Evolutionary conservation across 2,113 vertebrate genomes (phyloP), one percentile per base, ranked within the genome.

Genomic region (Macroglossus sobrinus): DNA sequence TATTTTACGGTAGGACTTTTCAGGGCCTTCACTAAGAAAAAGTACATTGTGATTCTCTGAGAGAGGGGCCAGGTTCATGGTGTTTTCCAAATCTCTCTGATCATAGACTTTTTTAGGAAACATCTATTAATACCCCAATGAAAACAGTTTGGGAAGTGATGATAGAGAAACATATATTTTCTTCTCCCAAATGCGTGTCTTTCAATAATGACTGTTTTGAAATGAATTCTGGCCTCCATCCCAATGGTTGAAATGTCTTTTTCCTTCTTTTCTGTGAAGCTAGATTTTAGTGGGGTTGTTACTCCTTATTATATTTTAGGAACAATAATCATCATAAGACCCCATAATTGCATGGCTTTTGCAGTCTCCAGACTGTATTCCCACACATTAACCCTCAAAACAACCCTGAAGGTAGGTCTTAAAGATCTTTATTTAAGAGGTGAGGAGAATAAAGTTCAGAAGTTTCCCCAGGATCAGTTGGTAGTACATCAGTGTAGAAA

Each of bases 141-240:
- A 82, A 79, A 22, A 59, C 18, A 88, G 35, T 61, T 84, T 84
- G 50, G 30, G 21, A 91, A 55, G 33, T 45, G 35, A 84, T 71
- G 16, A 2, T 7, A 47, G 50, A 94, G 9, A 84, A 14, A 91
- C 4, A 28, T 28, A 26, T 30, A 80, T 81, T 81, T 81, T 80
- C 55, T 40, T 88, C 13, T 90, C 53, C 13, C 16, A 78, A 78
- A 91, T 43, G 30, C 5, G 24, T 66, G 2, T 43, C 35, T 96
- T 96, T 92, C 3, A 40, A 61, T 68, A 15, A 63, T 43, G 47
- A 90, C 57, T 95, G 30, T 69, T 97, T 95, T 69, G 47, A 91
- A 86, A 33, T 84, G 53, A 75, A 26, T 80, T 85, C 45, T 53
- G 19, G 35, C 2, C 24, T 95, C 22, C 24, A 59, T 89, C 13